Conservation (phyloP, 2,888 invertebrate species). For the Caenorhabditis drosophilae region DNA sequence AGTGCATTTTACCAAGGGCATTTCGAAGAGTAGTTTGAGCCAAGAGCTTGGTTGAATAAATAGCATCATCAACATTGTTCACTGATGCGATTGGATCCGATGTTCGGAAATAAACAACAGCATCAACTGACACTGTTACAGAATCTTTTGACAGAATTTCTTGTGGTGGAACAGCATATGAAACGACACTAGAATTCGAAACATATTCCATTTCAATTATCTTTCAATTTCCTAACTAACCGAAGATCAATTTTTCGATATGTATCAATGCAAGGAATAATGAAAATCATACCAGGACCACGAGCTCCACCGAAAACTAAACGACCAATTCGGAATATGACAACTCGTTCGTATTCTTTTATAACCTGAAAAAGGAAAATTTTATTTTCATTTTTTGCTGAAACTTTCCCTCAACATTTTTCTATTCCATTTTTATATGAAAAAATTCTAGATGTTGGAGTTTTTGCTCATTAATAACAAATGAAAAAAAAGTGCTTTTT, state of each 20-base stretch:
- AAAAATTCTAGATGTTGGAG: too few species aligned
- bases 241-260: conserved; percentile 92
- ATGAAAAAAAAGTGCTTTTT: too few species aligned
- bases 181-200: conserved; percentile 57
- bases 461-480: too few species aligned
- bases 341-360: conserved; percentile 77
- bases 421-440: background rate
- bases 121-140: conserved; percentile 65
- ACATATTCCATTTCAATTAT: too few species aligned
- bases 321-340: conserved; percentile 86
- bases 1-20: conserved; percentile 76
- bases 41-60: conserved; percentile 78
- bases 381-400: too few species aligned
- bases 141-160: conserved; percentile 69
- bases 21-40: conserved; percentile 75
- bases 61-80: conserved; percentile 71
- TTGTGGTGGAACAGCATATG: conserved; percentile 69
- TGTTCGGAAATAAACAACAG: conserved; percentile 68
- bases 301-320: conserved; percentile 78
- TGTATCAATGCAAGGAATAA: conserved; percentile 86
- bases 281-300: conserved; percentile 88
- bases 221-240: conserved; percentile 21
- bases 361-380: conserved; percentile 58
- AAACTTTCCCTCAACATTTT: background rate
- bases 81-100: conserved; percentile 64